Percentiles rank a stretch among this genome's conserved stretches.
phyloP scores from a whole-genome alignment of 2,888 invertebrate species.

The Sinotaia quadrata region DNA sequence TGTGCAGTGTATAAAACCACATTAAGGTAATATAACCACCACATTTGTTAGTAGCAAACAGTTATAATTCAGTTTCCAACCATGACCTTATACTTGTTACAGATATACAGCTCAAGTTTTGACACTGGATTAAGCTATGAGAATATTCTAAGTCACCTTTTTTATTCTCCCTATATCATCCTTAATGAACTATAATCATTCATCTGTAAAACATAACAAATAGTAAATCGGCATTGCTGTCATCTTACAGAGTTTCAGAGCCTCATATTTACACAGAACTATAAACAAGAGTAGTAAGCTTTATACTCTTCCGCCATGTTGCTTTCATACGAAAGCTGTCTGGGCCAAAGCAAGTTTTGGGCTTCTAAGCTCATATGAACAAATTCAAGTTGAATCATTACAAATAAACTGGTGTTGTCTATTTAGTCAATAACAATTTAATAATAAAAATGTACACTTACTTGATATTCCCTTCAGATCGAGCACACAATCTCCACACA shows the following conservation, averaged over 20 bases:
- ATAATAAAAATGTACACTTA: conserved; percentile 13
- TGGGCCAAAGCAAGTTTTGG: conserved; percentile 22
- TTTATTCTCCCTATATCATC: not conserved
- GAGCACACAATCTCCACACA: conserved; percentile 22
- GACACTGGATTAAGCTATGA: too few relatives aligned
- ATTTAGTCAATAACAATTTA: not conserved
- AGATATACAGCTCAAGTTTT: too few relatives aligned
- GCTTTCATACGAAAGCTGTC: conserved; percentile 34
- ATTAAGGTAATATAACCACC: too few relatives aligned
- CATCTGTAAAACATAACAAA: too few relatives aligned
- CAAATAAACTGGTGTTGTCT: not conserved
- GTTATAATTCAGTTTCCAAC: too few relatives aligned
- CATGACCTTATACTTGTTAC: too few relatives aligned
- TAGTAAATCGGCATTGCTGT: too few relatives aligned
- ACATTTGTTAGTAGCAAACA: too few relatives aligned
- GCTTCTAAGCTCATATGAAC: conserved; percentile 3
- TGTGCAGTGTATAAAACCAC: too few relatives aligned
- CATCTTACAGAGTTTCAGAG: too few relatives aligned
- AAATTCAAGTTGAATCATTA: not conserved
- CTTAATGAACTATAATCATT: not conserved
- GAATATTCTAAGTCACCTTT: not conserved
- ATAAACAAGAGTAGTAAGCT: conserved; percentile 26
- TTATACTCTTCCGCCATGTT: conserved; percentile 40
- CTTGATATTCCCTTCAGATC: conserved; percentile 26
- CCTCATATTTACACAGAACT: too few relatives aligned